Evolutionary conservation across 2,113 vertebrate species (phyloP).

Genomic region (Salvelinus alpinus): DNA sequence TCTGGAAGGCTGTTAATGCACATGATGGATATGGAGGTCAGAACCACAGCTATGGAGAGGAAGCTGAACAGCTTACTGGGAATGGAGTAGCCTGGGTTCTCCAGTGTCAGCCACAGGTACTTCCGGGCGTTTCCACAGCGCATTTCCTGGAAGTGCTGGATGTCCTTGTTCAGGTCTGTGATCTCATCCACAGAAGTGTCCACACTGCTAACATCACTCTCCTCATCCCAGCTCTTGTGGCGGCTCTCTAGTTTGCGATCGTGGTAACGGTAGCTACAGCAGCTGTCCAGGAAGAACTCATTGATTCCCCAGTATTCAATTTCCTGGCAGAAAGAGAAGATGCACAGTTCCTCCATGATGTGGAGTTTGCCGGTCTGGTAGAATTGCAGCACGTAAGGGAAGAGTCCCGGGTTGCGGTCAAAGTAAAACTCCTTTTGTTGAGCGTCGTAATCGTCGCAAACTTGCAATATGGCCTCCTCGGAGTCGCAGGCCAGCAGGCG

Average conservation of each 20-base stretch:
- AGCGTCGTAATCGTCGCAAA: constrained; percentile 96
- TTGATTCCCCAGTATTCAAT: constrained; percentile 99
- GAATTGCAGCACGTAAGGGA: constrained; percentile 92
- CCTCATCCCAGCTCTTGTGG: constrained; percentile 90
- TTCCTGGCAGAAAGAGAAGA: constrained; percentile 94
- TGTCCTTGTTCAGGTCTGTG: constrained; percentile 89
- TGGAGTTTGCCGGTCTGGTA: constrained; percentile 96
- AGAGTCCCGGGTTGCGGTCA: constrained; percentile 90
- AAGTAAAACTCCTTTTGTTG: constrained; percentile 93
- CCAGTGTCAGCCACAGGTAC: constrained; percentile 94
- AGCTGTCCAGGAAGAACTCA: constrained; percentile 91
- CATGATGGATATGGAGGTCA: constrained; percentile 91
- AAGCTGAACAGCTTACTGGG: constrained; percentile 96
- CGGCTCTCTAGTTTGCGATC: constrained; percentile 88
- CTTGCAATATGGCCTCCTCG: constrained; percentile 88
- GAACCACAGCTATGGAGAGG: constrained; percentile 89
- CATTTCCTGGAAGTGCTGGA: constrained; percentile 83
- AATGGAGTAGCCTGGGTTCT: constrained; percentile 96
- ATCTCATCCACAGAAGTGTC: constrained; percentile 93
- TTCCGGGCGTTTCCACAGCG: constrained; percentile 83
- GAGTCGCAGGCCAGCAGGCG: constrained; percentile 89
- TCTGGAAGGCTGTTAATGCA: constrained; percentile 96
- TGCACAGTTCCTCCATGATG: constrained; percentile 94
- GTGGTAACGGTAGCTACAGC: constrained; percentile 94
- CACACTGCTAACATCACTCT: constrained; percentile 93